phyloP scores from a whole-genome alignment of 2,113 vertebrate genomes.

The Hiodon tergisus region DNA sequence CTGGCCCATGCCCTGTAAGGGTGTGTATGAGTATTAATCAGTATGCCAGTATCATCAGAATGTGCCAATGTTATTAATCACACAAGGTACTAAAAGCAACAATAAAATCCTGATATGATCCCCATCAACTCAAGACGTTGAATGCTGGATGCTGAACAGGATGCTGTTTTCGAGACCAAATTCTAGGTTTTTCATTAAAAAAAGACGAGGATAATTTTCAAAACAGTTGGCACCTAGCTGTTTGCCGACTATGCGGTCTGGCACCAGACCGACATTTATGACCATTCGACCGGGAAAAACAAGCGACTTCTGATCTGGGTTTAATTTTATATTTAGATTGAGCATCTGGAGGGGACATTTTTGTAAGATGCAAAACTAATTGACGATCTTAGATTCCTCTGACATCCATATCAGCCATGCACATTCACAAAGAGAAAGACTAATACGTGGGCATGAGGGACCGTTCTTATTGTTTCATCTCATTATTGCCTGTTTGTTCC shows the following conservation, averaged over 20 bases:
- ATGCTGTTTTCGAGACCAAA: not conserved
- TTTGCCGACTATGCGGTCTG: constrained; percentile 55
- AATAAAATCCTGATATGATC: not conserved
- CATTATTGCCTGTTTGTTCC: no score
- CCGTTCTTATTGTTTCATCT: no score
- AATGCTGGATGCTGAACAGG: not conserved
- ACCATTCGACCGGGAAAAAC: constrained; percentile 45
- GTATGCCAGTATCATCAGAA: not conserved
- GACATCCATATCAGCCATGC: constrained; percentile 20
- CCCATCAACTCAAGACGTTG: not conserved
- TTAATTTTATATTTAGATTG: constrained; percentile 45
- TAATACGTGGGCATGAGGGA: no score
- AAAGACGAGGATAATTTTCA: constrained; percentile 44
- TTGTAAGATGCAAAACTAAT: constrained; percentile 52
- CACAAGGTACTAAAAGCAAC: not conserved
- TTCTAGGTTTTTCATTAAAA: constrained; percentile 49
- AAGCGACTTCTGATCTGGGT: constrained; percentile 47
- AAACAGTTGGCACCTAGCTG: constrained; percentile 56
- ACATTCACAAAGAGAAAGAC: not conserved
- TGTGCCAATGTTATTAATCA: not conserved
- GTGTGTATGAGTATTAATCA: not conserved
- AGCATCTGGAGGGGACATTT: constrained; percentile 54
- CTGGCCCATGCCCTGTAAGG: not conserved
- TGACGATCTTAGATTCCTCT: constrained; percentile 36
- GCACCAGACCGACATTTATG: constrained; percentile 52